These are phyloP conservation scores for Pseudochirops cupreus DNA, from an alignment of 2,797 vertebrate genomes.

Conservation along the genomic window DNA sequence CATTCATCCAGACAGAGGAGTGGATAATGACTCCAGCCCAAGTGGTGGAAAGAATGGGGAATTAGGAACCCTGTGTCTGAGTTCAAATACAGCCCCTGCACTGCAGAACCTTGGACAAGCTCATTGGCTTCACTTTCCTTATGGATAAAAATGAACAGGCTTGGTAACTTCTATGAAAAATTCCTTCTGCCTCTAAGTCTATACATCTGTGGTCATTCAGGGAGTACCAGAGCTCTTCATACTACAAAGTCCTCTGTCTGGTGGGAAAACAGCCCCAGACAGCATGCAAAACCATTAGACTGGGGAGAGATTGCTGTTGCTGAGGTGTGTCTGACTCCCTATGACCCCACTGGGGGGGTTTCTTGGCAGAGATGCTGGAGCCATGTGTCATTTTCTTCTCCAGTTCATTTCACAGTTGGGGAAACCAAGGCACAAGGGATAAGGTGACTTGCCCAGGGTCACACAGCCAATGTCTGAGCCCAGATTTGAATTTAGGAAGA, in stretches of 20 bases:
- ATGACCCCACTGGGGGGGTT: not conserved
- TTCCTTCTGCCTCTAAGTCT: not conserved
- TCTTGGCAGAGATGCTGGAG: not conserved
- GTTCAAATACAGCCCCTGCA: not conserved
- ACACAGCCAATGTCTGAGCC: not conserved
- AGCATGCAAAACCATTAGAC: not conserved
- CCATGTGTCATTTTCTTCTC: not conserved
- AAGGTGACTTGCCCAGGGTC: not conserved
- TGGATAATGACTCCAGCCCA: not conserved
- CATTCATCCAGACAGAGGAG: not conserved
- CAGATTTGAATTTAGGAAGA: no score
- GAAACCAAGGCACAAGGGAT: not conserved
- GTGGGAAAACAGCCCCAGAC: not conserved
- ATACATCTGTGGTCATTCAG: not conserved
- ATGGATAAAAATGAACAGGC: not conserved
- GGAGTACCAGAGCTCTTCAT: not conserved
- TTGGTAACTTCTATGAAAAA: not conserved
- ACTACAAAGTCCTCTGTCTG: not conserved
- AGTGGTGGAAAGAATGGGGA: not conserved
- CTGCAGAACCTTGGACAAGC: not conserved
- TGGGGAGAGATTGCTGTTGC: not conserved
- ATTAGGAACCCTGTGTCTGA: not conserved
- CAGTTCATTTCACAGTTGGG: not conserved
- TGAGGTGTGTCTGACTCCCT: not conserved
- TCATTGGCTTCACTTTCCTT: not conserved